Percentiles rank a stretch among this genome's conserved stretches.
Evolutionary conservation across 1,140 invertebrate species (phyloP).

Genomic region (Dendroctonus valens): DNA sequence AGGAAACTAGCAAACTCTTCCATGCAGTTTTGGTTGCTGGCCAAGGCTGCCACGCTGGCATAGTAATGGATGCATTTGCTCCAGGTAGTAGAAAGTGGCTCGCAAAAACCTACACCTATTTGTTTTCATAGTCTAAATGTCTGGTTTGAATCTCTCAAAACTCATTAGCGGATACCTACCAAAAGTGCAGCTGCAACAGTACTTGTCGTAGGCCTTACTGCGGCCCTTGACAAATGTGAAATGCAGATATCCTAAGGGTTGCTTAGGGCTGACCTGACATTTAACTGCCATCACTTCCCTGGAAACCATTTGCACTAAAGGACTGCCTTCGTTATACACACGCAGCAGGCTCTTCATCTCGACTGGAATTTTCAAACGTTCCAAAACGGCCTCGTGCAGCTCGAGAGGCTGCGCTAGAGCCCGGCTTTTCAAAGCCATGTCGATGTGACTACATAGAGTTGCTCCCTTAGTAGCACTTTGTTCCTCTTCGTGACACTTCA

Average conservation of each 20-base stretch:
- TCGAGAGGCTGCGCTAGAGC: conserved; percentile 59
- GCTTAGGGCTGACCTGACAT: conserved; percentile 66
- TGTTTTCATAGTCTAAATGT: not conserved
- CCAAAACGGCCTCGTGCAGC: conserved; percentile 66
- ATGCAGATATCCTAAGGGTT: conserved; percentile 75
- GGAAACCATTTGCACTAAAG: conserved; percentile 74
- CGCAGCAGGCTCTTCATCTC: conserved; percentile 66
- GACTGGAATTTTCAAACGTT: conserved; percentile 62
- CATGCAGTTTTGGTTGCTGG: conserved; percentile 66
- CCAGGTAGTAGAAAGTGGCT: not conserved
- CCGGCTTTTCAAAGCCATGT: conserved; percentile 65
- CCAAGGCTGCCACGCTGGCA: conserved; percentile 76
- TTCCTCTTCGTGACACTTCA: conserved; percentile 58
- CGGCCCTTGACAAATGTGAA: conserved; percentile 63
- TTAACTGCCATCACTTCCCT: conserved; percentile 77
- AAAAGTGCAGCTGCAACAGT: conserved; percentile 61
- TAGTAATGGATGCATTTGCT: conserved; percentile 63
- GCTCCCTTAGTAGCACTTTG: conserved; percentile 17
- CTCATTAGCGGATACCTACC: too few species aligned
- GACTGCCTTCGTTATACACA: conserved; percentile 60
- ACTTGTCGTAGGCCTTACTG: conserved; percentile 60
- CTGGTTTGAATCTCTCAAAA: too few species aligned
- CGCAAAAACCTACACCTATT: conserved; percentile 6
- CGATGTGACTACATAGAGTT: conserved; percentile 64
- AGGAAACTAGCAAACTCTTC: conserved; percentile 71